Evolutionary conservation across 2,113 vertebrate genomes (phyloP), one percentile per base, ranked within the genome.

Genomic region (Beaufortia kweichowensis): DNA sequence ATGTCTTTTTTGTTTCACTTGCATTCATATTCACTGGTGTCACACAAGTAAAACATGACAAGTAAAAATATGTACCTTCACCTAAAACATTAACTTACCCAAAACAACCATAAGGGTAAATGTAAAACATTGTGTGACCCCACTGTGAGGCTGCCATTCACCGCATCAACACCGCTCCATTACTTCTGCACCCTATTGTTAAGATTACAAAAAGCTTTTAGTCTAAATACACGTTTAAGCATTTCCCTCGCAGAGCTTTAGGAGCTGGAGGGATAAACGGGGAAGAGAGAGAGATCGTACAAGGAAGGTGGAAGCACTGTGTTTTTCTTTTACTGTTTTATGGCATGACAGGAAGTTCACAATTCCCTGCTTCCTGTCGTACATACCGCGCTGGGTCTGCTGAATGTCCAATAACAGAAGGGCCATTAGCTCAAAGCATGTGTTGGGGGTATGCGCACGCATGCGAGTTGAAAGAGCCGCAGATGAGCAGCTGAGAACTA

Each of bases 401-500:
- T 67, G 56, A 67, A 70, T 55, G 76, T 62, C 56, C 61, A 53
- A 28, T 66, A 50, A 50, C 41, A 56, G 71, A 55, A 33, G 76
- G 39, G 46, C 57, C 10, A 33, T 80, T 74, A 78, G 29, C 67
- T 56, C 53, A 53, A 60, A 10, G 57, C 60, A 75, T 53, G 39
- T 69, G 69, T 75, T n/a, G 24, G 23, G 39, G 55, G 70, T 12
- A 39, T 23, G 71, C 4, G 50, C 65, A 14, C 2, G 50, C 28
- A 31, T n/a, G 53, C 28, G 11, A 56, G 17, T 61, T 35, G 75
- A 55, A 59, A 56, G 53, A 41, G 56, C n/a, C 65, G 6, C 65
- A 48, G 43, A 64, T 59, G 69, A 72, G 69, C 31, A n/a, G 29
- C 48, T n/a, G 46, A 79, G 66, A 79, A 68, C 28, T 75, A 65